A percentile compares a stretch with the other conserved stretches of the same genome.
phyloP scores from a whole-genome alignment of 1,140 invertebrate genomes.

The Bombus waltoni region DNA sequence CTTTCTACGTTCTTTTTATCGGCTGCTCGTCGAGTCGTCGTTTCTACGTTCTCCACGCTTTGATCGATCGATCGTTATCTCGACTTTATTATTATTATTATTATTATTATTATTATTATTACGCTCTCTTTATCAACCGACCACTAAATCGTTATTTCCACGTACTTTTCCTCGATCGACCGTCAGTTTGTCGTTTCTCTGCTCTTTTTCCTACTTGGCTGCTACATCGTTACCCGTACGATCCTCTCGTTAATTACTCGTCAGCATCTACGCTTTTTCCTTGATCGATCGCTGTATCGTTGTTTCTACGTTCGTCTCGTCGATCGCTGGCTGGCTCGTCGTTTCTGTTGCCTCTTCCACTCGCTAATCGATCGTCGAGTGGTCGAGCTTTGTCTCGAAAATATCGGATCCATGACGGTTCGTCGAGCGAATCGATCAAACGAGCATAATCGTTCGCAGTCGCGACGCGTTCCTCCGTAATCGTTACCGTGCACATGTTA shows the following conservation, averaged over 20 bases:
- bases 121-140: background rate
- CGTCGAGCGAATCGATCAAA: background rate
- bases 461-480: background rate
- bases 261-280: background rate
- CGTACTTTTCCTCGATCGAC: no score
- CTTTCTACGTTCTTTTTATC: background rate
- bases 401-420: background rate
- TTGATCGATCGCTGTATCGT: background rate
- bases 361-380: background rate
- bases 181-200: background rate
- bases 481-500: constrained; percentile 1
- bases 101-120: no score
- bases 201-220: background rate
- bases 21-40: no score
- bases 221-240: no score
- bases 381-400: background rate
- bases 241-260: no score
- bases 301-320: background rate
- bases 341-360: no score
- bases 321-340: no score
- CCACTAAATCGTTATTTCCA: no score
- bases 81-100: no score
- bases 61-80: background rate
- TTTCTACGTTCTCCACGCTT: no score
- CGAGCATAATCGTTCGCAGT: background rate